These are phyloP conservation scores for Meteorus colon DNA, from an alignment of 2,888 invertebrate species.

Conservation along the genomic window DNA sequence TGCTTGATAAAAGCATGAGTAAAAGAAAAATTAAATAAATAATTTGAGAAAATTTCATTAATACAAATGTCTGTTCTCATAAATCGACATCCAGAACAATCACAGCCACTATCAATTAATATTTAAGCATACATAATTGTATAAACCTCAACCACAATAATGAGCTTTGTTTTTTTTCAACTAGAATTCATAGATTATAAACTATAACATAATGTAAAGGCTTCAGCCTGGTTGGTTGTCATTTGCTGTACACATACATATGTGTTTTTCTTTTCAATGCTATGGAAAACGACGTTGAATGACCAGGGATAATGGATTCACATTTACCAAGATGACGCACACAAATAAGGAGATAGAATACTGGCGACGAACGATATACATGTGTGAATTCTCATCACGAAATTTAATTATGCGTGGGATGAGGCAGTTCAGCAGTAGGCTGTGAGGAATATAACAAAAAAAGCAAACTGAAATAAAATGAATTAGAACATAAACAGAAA, in stretches of 20 bases:
- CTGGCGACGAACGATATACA: background rate
- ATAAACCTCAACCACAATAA: slow-evolving; percentile 29
- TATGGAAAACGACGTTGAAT: background rate
- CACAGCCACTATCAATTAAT: slow-evolving; percentile 39
- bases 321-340: background rate
- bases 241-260: background rate
- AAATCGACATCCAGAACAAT: slow-evolving; percentile 44
- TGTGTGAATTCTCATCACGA: slow-evolving; percentile 2
- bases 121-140: slow-evolving; percentile 38
- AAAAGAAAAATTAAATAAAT: slow-evolving; percentile 2
- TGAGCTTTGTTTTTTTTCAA: background rate
- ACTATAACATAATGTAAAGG: background rate
- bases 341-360: background rate
- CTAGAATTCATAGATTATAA: background rate
- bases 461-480: background rate
- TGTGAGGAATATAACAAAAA: slow-evolving; percentile 10
- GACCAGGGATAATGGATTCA: background rate
- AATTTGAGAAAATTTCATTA: background rate
- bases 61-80: slow-evolving; percentile 31
- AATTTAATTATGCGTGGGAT: slow-evolving; percentile 5
- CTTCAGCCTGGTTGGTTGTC: background rate
- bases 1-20: background rate
- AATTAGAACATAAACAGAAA: slow-evolving; percentile 10
- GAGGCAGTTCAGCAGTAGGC: background rate
- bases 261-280: background rate